These are phyloP conservation scores for Neodiprion fabricii DNA, from an alignment of 1,140 invertebrate species.

Conservation along the genomic window DNA sequence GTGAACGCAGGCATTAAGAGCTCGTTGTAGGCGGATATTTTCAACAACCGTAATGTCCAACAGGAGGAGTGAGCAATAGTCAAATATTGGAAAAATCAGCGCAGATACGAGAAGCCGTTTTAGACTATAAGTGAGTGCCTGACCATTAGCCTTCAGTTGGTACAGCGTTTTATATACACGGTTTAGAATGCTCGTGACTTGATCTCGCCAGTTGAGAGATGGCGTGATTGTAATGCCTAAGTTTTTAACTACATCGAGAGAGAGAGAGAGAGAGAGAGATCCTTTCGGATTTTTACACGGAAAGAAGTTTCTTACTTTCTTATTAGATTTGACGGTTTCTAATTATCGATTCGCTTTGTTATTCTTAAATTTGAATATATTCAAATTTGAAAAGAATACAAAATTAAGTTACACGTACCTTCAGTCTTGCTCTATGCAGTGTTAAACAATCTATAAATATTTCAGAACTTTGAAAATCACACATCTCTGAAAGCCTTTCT, in stretches of 20 bases:
- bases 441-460: too few relatives aligned
- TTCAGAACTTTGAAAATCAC: too few relatives aligned
- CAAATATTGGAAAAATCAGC: constrained; percentile 4
- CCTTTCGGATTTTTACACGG: too few relatives aligned
- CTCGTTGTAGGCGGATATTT: constrained; percentile 7
- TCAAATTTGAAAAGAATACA: too few relatives aligned
- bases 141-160: not conserved
- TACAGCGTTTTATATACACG: constrained; percentile 9
- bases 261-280: not conserved
- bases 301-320: too few relatives aligned
- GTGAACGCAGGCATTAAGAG: constrained; percentile 5
- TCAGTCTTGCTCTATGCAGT: too few relatives aligned
- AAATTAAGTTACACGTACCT: too few relatives aligned
- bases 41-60: not conserved
- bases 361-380: too few relatives aligned
- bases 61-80: not conserved
- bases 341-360: too few relatives aligned
- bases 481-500: too few relatives aligned
- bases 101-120: not conserved
- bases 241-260: not conserved
- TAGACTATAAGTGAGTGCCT: not conserved
- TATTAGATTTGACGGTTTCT: too few relatives aligned
- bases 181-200: not conserved
- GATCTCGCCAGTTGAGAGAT: not conserved
- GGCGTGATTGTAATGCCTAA: not conserved